phyloP scores from a whole-genome alignment of 2,888 invertebrate genomes.

The Gibbula magus region DNA sequence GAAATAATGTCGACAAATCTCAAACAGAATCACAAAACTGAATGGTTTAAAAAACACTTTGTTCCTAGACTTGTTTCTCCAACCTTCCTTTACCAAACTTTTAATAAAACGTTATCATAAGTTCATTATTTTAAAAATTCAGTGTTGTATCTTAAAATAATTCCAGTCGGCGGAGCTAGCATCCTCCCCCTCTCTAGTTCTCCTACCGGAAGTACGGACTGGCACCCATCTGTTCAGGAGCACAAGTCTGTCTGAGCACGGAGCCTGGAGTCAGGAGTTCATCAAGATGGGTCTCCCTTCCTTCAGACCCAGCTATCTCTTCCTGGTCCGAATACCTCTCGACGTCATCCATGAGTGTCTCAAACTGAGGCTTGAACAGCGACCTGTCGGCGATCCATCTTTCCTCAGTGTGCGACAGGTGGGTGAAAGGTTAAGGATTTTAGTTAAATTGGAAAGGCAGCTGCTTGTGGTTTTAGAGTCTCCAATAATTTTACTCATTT shows the following conservation, averaged over 20 bases:
- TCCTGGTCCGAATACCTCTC: constrained; percentile 88
- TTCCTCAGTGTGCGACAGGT: constrained; percentile 90
- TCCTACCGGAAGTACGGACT: constrained; percentile 38
- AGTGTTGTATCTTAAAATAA: background rate
- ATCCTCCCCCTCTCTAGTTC: constrained; percentile 51
- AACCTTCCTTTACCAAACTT: background rate
- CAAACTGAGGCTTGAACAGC: constrained; percentile 84
- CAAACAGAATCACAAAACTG: too few relatives aligned
- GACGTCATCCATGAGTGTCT: constrained; percentile 96
- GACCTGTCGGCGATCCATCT: constrained; percentile 81
- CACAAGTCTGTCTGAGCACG: constrained; percentile 56
- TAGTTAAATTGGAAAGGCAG: too few relatives aligned
- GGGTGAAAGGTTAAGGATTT: constrained; percentile 33
- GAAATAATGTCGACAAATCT: too few relatives aligned
- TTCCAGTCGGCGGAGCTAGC: constrained; percentile 28
- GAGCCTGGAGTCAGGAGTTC: constrained; percentile 79
- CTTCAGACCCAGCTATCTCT: constrained; percentile 88
- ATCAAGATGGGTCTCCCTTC: constrained; percentile 87
- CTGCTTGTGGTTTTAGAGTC: too few relatives aligned
- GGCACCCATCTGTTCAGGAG: constrained; percentile 44
- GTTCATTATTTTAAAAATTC: background rate
- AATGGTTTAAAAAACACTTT: too few relatives aligned
- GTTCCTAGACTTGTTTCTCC: too few relatives aligned
- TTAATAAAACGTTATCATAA: background rate
- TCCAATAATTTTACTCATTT: too few relatives aligned